Evolutionary conservation across 2,888 invertebrate genomes (phyloP).

Genomic region (Tetrapedia diversipes): DNA sequence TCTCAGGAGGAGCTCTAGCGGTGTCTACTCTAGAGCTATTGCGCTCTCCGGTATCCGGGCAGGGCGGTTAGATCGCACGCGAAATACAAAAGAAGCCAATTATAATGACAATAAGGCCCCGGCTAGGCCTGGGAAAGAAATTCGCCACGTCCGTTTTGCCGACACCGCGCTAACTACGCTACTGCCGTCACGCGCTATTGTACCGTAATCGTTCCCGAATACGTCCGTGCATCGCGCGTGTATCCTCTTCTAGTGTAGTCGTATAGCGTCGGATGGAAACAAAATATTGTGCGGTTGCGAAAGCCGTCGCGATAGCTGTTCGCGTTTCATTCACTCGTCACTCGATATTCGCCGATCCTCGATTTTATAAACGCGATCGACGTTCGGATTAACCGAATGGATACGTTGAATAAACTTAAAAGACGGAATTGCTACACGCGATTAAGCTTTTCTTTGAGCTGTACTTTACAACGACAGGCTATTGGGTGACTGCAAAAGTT

Average conservation of each 20-base stretch:
- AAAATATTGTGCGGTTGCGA: too few relatives aligned
- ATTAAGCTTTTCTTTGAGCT: too few relatives aligned
- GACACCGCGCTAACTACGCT: constrained; percentile 66
- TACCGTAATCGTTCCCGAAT: constrained; percentile 68
- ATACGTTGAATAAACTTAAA: too few relatives aligned
- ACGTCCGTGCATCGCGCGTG: constrained; percentile 18
- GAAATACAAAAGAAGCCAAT: constrained; percentile 81
- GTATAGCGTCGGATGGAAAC: too few relatives aligned
- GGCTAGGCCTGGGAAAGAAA: constrained; percentile 80
- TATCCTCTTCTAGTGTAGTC: constrained; percentile 3
- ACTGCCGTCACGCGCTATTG: constrained; percentile 74
- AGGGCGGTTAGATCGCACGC: constrained; percentile 78
- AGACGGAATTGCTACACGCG: too few relatives aligned
- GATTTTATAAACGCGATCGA: too few relatives aligned
- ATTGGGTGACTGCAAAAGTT: too few relatives aligned
- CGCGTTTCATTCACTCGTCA: too few relatives aligned
- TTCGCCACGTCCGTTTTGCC: constrained; percentile 76
- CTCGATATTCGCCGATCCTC: too few relatives aligned
- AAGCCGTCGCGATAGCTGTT: too few relatives aligned
- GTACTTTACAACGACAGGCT: too few relatives aligned
- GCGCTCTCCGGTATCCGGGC: constrained; percentile 62
- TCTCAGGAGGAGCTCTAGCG: constrained; percentile 69
- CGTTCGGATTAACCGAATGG: too few relatives aligned
- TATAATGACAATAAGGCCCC: constrained; percentile 81
- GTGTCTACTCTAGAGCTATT: constrained; percentile 13